A percentile compares a stretch with the other conserved stretches of the same genome.
phyloP scores from a whole-genome alignment of 2,113 vertebrate genomes.

The Phalacrocorax carbo region DNA sequence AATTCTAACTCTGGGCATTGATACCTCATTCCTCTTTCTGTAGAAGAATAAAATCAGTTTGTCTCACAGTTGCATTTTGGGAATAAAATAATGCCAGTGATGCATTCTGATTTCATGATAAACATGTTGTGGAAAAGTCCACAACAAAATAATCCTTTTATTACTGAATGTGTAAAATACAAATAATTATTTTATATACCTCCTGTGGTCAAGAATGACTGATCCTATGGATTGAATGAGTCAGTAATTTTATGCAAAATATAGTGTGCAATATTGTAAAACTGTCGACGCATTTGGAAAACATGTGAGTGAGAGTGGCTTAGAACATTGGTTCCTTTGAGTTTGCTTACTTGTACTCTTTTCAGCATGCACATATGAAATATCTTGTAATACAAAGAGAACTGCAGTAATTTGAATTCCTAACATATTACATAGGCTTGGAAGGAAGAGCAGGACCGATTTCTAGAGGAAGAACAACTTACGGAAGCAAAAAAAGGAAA shows the following conservation, averaged over 20 bases:
- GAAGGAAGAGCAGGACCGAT: constrained; percentile 74
- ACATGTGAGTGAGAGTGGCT: neutral
- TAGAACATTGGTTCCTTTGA: neutral
- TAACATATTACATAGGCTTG: constrained; percentile 73
- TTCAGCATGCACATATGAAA: neutral
- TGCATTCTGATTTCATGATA: neutral
- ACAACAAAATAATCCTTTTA: neutral
- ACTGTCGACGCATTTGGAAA: neutral
- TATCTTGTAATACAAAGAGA: neutral
- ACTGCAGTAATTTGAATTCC: neutral
- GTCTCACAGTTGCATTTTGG: neutral
- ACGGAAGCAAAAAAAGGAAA: constrained; percentile 70
- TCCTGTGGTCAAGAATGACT: neutral
- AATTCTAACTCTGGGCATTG: neutral
- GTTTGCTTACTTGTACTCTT: neutral
- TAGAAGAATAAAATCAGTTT: neutral
- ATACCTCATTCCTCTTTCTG: neutral
- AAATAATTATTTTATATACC: neutral
- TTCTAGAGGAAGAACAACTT: constrained; percentile 72
- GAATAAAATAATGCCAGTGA: neutral
- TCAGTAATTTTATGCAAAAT: neutral
- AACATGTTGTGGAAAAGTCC: neutral
- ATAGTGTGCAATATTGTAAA: neutral
- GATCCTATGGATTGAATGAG: neutral
- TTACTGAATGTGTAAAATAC: neutral